phyloP scores from a whole-genome alignment of 2,797 vertebrate species.

The Champsocephalus esox region DNA sequence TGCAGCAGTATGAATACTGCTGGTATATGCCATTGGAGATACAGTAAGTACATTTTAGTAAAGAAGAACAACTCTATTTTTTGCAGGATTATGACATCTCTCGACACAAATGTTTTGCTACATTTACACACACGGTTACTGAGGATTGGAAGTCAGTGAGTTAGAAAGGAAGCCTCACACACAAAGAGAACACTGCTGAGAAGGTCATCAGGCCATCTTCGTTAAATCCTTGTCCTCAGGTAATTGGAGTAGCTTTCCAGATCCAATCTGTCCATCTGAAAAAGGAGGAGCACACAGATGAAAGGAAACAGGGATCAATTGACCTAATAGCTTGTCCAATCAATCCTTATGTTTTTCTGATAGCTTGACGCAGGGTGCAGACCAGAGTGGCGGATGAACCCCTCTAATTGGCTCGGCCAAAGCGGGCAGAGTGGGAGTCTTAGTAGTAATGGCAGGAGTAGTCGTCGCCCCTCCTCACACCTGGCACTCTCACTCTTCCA shows the following conservation, averaged over 20 bases:
- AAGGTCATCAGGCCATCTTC: slow-evolving; percentile 27
- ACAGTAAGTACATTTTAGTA: not conserved
- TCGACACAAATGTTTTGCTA: slow-evolving; percentile 1
- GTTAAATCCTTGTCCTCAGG: slow-evolving; percentile 54
- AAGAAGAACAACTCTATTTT: slow-evolving; percentile 18
- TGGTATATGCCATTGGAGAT: not conserved
- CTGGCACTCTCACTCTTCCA: slow-evolving; percentile 58
- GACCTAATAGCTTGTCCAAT: slow-evolving; percentile 80
- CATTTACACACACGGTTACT: slow-evolving; percentile 25
- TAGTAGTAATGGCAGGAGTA: slow-evolving; percentile 66
- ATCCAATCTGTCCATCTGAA: slow-evolving; percentile 66
- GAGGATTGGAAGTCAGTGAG: slow-evolving; percentile 4
- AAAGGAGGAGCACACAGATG: slow-evolving; percentile 66
- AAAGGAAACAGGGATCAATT: slow-evolving; percentile 80
- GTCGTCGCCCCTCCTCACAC: slow-evolving; percentile 59
- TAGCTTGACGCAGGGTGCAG: slow-evolving; percentile 58
- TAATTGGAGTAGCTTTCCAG: slow-evolving; percentile 63
- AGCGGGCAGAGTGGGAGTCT: slow-evolving; percentile 41
- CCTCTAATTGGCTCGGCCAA: slow-evolving; percentile 72
- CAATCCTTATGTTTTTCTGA: slow-evolving; percentile 81
- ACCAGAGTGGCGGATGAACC: slow-evolving; percentile 47
- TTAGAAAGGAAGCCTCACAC: not conserved
- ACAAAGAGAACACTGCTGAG: slow-evolving; percentile 20
- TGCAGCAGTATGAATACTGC: slow-evolving; percentile 11
- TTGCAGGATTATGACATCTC: slow-evolving; percentile 10